Evolutionary conservation across 2,888 invertebrate species (phyloP).

Genomic region (Andrena praecox): DNA sequence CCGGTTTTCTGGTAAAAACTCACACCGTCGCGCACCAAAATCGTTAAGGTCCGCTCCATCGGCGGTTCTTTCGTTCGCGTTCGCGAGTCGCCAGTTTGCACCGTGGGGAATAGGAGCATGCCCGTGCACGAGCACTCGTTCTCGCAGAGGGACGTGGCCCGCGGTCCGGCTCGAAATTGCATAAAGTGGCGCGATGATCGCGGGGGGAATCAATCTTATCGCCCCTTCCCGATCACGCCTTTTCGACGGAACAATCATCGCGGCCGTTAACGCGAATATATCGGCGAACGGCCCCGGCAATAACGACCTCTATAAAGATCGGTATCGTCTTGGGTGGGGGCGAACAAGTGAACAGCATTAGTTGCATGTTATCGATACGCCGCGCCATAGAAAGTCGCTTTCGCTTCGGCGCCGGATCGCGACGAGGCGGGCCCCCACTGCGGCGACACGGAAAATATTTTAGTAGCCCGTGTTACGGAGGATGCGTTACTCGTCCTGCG

Average conservation of each 20-base stretch:
- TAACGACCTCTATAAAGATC: constrained; percentile 77
- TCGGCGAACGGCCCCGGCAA: constrained; percentile 47
- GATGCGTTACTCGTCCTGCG: constrained; percentile 10
- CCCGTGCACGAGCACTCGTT: too few species aligned
- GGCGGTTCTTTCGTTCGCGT: constrained; percentile 29
- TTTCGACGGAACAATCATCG: constrained; percentile 19
- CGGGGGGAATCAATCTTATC: constrained; percentile 18
- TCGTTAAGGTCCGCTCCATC: constrained; percentile 41
- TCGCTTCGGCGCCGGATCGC: constrained; percentile 70
- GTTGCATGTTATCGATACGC: constrained; percentile 78
- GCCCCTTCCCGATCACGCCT: background rate
- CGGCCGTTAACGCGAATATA: constrained; percentile 43
- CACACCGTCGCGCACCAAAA: constrained; percentile 47
- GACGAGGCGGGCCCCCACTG: constrained; percentile 67
- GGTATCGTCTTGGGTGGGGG: constrained; percentile 72
- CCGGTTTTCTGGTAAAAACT: constrained; percentile 58
- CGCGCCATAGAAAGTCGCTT: constrained; percentile 82
- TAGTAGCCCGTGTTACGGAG: constrained; percentile 57
- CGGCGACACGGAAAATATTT: constrained; percentile 77
- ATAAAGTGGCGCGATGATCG: background rate
- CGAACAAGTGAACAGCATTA: constrained; percentile 84
- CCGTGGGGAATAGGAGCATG: constrained; percentile 25
- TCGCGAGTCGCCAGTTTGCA: constrained; percentile 44
- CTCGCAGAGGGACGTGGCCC: background rate
- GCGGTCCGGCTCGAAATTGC: background rate